These are phyloP conservation scores for Clangula hyemalis DNA, from an alignment of 2,797 vertebrate genomes.

Conservation along the genomic window DNA sequence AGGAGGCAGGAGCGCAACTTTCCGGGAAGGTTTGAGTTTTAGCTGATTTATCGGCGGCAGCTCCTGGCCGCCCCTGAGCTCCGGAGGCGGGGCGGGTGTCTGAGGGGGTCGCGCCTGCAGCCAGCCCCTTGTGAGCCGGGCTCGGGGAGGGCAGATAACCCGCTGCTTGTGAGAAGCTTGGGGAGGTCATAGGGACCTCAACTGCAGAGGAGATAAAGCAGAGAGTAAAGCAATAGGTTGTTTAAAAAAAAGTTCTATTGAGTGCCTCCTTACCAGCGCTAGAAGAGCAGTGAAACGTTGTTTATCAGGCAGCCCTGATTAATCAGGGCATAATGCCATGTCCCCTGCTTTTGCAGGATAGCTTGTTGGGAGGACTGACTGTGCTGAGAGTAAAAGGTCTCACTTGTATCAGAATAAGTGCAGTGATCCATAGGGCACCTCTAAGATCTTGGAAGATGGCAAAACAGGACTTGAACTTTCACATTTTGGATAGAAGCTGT, in stretches of 20 bases:
- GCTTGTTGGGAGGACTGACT: background rate
- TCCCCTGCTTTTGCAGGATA: background rate
- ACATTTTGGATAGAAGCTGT: background rate
- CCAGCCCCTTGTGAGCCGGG: too few relatives aligned
- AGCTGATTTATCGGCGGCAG: rapidly evolving
- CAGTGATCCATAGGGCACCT: rapidly evolving
- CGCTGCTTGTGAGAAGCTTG: rapidly evolving
- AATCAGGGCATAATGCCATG: background rate
- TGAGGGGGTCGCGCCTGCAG: too few relatives aligned
- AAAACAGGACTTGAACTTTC: background rate
- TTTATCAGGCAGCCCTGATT: background rate
- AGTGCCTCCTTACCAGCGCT: background rate
- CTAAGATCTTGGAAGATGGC: background rate
- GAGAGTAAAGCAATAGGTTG: background rate
- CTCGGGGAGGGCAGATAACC: background rate
- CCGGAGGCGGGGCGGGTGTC: rapidly evolving
- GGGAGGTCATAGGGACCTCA: background rate
- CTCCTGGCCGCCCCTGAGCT: rapidly evolving
- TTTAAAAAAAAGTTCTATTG: background rate
- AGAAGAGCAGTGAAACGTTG: background rate
- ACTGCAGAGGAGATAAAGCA: background rate
- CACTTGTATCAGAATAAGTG: background rate
- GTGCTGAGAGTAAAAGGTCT: background rate
- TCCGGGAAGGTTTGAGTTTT: rapidly evolving
- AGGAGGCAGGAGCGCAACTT: background rate